Evolutionary conservation across 2,797 vertebrate genomes (phyloP).

Genomic region (Poecilia velifera): DNA sequence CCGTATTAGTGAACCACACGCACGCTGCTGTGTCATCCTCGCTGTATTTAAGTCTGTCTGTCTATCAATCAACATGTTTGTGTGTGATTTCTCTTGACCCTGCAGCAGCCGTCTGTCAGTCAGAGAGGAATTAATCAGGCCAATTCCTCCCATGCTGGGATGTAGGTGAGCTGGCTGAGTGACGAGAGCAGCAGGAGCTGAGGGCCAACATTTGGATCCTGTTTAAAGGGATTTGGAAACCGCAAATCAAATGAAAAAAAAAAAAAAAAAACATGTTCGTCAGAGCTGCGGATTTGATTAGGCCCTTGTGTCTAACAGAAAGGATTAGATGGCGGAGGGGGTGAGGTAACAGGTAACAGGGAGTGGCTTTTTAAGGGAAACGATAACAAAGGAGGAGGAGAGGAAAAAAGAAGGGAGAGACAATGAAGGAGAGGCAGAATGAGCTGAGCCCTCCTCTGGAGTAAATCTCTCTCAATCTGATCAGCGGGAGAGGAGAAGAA

Average conservation of each 20-base stretch:
- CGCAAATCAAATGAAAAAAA: background rate
- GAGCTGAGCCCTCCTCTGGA: slow-evolving; percentile 51
- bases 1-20: background rate
- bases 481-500: slow-evolving; percentile 59
- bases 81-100: slow-evolving; percentile 59
- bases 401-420: slow-evolving; percentile 35
- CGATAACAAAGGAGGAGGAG: slow-evolving; percentile 25
- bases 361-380: slow-evolving; percentile 45
- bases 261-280: background rate
- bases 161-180: slow-evolving; percentile 61
- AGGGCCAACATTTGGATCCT: slow-evolving; percentile 18
- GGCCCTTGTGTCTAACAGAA: background rate
- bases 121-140: slow-evolving; percentile 65
- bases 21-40: slow-evolving; percentile 16
- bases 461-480: slow-evolving; percentile 76
- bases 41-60: slow-evolving; percentile 19
- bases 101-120: slow-evolving; percentile 69
- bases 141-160: slow-evolving; percentile 61
- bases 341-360: slow-evolving; percentile 35
- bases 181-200: slow-evolving; percentile 23
- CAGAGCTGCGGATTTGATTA: background rate
- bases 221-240: slow-evolving; percentile 4
- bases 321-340: background rate
- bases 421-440: slow-evolving; percentile 52
- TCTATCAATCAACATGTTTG: slow-evolving; percentile 40